phyloP scores from a whole-genome alignment of 2,797 vertebrate species.

The Clarias platycephalus region DNA sequence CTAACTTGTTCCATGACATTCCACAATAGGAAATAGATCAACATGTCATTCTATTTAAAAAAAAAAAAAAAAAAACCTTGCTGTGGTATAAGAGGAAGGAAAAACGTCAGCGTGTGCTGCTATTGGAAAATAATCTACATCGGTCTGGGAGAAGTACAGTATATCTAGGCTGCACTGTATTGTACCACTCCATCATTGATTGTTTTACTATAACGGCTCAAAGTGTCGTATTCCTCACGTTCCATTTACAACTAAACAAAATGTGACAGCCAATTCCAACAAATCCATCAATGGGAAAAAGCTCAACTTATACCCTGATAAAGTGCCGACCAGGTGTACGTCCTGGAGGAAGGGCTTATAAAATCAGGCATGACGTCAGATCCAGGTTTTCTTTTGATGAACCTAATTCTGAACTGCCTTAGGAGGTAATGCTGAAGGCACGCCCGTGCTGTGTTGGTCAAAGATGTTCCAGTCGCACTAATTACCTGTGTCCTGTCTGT shows the following conservation, averaged over 20 bases:
- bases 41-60: background rate
- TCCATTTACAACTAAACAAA: background rate
- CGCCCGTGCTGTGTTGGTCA: background rate
- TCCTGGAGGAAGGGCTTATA: background rate
- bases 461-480: constrained; percentile 9
- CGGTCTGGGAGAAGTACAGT: background rate
- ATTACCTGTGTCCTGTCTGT: constrained; percentile 45
- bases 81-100: background rate
- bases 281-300: background rate
- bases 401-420: constrained; percentile 41
- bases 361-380: background rate
- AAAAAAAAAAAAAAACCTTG: background rate
- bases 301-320: background rate
- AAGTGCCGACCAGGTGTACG: background rate
- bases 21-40: background rate
- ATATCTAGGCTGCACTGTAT: background rate
- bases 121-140: background rate
- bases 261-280: no score
- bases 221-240: background rate
- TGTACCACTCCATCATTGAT: background rate
- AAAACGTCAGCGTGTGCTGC: background rate
- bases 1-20: background rate
- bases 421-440: constrained; percentile 14
- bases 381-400: background rate
- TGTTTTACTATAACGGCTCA: background rate